Conservation (phyloP, 1,140 invertebrate genomes). For the Gonioctena quinquepunctata region DNA sequence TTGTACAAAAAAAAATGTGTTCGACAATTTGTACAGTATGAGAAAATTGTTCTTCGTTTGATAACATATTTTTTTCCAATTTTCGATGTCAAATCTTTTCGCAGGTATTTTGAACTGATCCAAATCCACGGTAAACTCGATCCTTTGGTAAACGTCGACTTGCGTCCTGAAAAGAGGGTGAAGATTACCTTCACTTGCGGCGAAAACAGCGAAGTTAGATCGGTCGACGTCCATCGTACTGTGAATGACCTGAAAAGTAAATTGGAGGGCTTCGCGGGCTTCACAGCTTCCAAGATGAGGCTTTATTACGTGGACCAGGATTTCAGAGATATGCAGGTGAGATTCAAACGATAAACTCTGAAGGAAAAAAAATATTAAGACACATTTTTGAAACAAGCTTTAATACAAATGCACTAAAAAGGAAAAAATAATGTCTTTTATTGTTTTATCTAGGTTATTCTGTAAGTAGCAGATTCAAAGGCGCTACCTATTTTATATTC, state of each 20-base stretch:
- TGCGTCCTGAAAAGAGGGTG: conserved; percentile 82
- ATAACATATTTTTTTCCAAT: too few species aligned
- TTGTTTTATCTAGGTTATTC: too few species aligned
- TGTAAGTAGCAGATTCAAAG: too few species aligned
- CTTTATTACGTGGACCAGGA: conserved; percentile 85
- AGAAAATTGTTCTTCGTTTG: too few species aligned
- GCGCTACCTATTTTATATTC: too few species aligned
- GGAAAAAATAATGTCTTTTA: too few species aligned
- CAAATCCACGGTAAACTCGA: conserved; percentile 83
- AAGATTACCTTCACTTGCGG: conserved; percentile 82
- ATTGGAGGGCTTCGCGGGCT: conserved; percentile 76
- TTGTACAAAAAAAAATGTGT: too few species aligned
- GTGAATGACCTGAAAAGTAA: conserved; percentile 79
- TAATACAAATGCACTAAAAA: too few species aligned
- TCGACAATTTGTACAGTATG: too few species aligned
- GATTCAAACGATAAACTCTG: too few species aligned
- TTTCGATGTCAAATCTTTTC: conserved; percentile 32
- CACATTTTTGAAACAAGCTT: too few species aligned
- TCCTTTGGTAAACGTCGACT: conserved; percentile 82
- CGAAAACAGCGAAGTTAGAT: conserved; percentile 72
- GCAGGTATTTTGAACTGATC: conserved; percentile 79
- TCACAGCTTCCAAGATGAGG: conserved; percentile 80
- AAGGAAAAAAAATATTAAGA: too few species aligned
- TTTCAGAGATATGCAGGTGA: conserved; percentile 64
- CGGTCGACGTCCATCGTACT: conserved; percentile 76